Evolutionary conservation across 2,113 vertebrate species (phyloP), one percentile per base, ranked within the genome.

Genomic region (Bos indicus): DNA sequence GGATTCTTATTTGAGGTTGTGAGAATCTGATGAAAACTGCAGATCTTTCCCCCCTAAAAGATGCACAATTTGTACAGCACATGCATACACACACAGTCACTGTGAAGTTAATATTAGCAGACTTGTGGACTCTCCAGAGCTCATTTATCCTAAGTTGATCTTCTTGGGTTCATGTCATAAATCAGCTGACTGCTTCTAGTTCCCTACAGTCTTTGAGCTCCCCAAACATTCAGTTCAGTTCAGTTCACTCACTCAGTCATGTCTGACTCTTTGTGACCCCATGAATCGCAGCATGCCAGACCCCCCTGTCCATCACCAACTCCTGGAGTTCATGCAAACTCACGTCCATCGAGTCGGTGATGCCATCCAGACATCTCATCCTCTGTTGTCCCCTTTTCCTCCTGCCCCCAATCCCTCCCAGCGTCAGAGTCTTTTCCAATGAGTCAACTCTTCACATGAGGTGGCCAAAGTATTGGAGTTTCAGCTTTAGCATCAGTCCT

Each of bases 261-360:
- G 28, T 62, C 60, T 30, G 28, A 62, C 5, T 62, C 59, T 60
- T 60, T 62, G 59, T 0, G 1, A 30, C 13, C 59, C 59, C 28
- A 62, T 15, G 28, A 62, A 62, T 3, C 0, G 0, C 59, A 62
- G 6, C 59, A 30, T 0, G 1, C 13, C 59, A 30, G 28, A 2
- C 28, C 28, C 7, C 59, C 59, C 59, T 62, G 6, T 62, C 28
- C 59, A 62, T 62, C 59, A 62, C 59, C 59, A 62, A 15, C 28
- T 59, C 25, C 59, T 0, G 0, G 59, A 62, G 59, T 1, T 62
- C 28, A 62, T 0, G 0, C 59, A 62, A 7, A 62, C 59, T 62
- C 6, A 0, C 0, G 0, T 62, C 11, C 59, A 60, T 60, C 2
- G 1, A 60, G 59, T 14, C 2, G 0, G 26, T 60, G 59, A 60